A percentile compares a stretch with the other conserved stretches of the same genome.
Evolutionary conservation across 2,888 invertebrate genomes (phyloP).

Genomic region (Papilio elwesi): DNA sequence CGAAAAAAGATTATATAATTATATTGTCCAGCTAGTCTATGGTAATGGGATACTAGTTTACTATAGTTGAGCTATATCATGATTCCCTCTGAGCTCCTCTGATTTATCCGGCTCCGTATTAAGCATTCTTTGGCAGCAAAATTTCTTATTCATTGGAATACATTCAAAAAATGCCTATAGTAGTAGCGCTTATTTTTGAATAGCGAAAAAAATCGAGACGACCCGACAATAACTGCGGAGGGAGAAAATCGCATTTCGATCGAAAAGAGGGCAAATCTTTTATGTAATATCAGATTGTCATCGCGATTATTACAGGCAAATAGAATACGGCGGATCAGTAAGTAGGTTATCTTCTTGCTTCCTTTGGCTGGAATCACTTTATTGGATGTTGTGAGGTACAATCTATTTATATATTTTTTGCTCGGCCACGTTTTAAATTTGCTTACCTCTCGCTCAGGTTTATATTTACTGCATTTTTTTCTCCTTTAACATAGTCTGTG

Average conservation of each 20-base stretch:
- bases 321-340: constrained; percentile 83
- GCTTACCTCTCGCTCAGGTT: constrained; percentile 28
- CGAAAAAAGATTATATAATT: constrained; percentile 7
- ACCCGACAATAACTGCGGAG: constrained; percentile 78
- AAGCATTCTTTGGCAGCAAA: constrained; percentile 72
- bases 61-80: not conserved
- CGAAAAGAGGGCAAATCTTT: constrained; percentile 83
- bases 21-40: not conserved
- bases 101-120: constrained; percentile 52
- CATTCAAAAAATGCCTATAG: constrained; percentile 77
- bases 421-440: constrained; percentile 48
- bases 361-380: constrained; percentile 79
- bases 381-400: constrained; percentile 71
- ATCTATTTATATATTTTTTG: constrained; percentile 50
- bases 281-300: constrained; percentile 85
- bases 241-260: constrained; percentile 84
- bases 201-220: constrained; percentile 78
- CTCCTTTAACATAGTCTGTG: not conserved
- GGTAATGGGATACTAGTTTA: not conserved
- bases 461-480: constrained; percentile 21
- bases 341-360: constrained; percentile 83
- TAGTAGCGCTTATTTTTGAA: constrained; percentile 74
- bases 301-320: constrained; percentile 85
- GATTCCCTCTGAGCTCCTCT: constrained; percentile 22
- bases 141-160: constrained; percentile 79